Conservation (phyloP, 2,113 vertebrate species). For the Varanus komodoensis region DNA sequence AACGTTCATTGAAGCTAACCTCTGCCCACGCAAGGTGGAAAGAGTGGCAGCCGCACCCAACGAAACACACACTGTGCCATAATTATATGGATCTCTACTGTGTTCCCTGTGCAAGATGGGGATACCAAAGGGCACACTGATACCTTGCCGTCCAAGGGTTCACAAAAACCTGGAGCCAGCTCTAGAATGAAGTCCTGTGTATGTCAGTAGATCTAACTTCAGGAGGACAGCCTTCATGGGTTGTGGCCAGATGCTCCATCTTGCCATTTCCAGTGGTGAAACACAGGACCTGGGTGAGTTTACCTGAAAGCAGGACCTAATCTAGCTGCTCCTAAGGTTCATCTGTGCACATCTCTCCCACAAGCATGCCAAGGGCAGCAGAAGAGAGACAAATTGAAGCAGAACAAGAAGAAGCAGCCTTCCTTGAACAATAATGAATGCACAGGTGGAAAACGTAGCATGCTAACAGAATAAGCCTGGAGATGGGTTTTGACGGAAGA, state of each 20-base stretch:
- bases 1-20: too few relatives aligned
- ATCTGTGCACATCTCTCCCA: background rate
- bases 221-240: background rate
- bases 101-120: too few relatives aligned
- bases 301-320: background rate
- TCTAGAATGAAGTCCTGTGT: background rate
- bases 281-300: background rate
- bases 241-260: background rate
- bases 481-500: background rate
- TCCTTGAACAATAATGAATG: slow-evolving; percentile 13
- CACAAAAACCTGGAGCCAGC: too few relatives aligned
- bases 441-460: background rate
- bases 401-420: background rate
- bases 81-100: too few relatives aligned
- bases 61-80: too few relatives aligned
- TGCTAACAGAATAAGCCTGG: background rate
- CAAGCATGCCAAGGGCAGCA: background rate
- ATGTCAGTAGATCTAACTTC: background rate
- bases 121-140: too few relatives aligned
- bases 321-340: background rate
- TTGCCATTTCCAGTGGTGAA: background rate
- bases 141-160: too few relatives aligned
- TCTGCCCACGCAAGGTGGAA: too few relatives aligned
- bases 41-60: too few relatives aligned
- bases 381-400: background rate